Conservation (phyloP, 2,113 vertebrate genomes). For the Ammodytes dubius region DNA sequence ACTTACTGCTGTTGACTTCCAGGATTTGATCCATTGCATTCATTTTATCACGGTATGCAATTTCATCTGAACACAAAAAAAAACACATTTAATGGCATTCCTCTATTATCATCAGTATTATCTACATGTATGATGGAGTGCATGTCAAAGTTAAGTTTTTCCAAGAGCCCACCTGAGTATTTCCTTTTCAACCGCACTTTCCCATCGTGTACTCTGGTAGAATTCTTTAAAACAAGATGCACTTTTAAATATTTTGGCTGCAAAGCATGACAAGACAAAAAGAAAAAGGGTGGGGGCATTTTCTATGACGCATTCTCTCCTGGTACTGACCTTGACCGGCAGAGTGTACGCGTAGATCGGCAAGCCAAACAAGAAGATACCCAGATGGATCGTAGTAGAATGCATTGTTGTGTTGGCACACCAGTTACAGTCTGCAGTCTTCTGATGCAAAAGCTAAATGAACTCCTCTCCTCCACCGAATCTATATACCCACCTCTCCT, state of each 20-base stretch:
- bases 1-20: conserved; percentile 79
- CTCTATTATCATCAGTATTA: neutral
- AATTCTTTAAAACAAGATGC: conserved; percentile 72
- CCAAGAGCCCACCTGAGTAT: conserved; percentile 74
- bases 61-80: conserved; percentile 64
- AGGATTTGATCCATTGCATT: conserved; percentile 85
- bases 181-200: conserved; percentile 77
- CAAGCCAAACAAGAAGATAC: conserved; percentile 61
- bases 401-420: conserved; percentile 64
- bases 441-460: conserved; percentile 40
- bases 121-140: neutral
- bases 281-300: neutral
- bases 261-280: neutral
- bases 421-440: conserved; percentile 28
- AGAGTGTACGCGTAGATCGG: conserved; percentile 64
- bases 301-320: neutral
- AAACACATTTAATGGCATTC: neutral
- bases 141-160: neutral
- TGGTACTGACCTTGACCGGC: conserved; percentile 79
- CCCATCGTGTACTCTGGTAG: conserved; percentile 66
- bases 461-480: conserved; percentile 33
- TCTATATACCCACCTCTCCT: conserved; percentile 75
- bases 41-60: conserved; percentile 67
- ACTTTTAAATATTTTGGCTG: neutral
- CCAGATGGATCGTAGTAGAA: conserved; percentile 62